Percentiles rank a stretch among this genome's conserved stretches.
Evolutionary conservation across 2,888 invertebrate genomes (phyloP).

Genomic region (Xanthostigma xanthostigma): DNA sequence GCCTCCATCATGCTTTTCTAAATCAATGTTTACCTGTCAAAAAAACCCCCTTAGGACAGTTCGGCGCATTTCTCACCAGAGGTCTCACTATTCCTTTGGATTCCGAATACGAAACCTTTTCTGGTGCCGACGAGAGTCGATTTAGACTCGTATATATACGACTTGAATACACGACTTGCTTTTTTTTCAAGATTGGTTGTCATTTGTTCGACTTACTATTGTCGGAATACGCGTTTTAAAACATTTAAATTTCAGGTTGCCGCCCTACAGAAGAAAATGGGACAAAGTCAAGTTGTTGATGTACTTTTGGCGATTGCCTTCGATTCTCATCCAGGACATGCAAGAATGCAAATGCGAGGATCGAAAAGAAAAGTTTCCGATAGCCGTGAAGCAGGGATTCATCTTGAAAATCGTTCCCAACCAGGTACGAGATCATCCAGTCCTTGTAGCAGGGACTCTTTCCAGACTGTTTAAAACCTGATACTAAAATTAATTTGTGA

Average conservation of each 20-base stretch:
- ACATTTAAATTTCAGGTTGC: constrained; percentile 19
- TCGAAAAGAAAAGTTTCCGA: constrained; percentile 16
- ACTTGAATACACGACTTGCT: neutral
- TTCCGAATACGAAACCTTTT: no score
- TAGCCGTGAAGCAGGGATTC: constrained; percentile 22
- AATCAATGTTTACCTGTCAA: no score
- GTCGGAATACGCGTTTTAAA: neutral
- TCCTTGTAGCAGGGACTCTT: constrained; percentile 14
- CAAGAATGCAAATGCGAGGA: constrained; percentile 25
- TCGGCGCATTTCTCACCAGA: no score
- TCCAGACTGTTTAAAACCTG: no score
- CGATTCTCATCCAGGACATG: constrained; percentile 22
- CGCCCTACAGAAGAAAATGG: constrained; percentile 23
- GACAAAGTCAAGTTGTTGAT: constrained; percentile 27
- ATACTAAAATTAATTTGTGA: no score
- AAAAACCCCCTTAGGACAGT: no score
- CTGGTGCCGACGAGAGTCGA: no score
- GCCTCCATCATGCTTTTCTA: no score
- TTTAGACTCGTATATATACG: no score
- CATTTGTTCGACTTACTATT: no score
- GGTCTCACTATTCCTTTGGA: no score
- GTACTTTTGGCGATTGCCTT: constrained; percentile 30
- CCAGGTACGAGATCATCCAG: constrained; percentile 19
- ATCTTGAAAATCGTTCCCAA: constrained; percentile 27
- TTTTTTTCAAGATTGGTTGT: neutral